Evolutionary conservation across 2,888 invertebrate genomes (phyloP).

Genomic region (Physocephala rufipes): DNA sequence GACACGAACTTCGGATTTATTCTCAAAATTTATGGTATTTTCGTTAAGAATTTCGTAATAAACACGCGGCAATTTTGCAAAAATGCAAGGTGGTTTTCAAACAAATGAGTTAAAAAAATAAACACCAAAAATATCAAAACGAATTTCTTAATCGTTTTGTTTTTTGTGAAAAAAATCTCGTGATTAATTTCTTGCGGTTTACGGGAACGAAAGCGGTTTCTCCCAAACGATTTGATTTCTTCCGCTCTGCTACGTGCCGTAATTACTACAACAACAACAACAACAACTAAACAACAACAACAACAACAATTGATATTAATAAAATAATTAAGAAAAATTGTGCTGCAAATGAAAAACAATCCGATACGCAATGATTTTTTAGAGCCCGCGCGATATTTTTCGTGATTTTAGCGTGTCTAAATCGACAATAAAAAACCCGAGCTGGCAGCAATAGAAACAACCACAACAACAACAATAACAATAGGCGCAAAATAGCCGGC

Average conservation of each 20-base stretch:
- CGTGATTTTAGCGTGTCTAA: constrained; percentile 10
- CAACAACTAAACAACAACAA: neutral
- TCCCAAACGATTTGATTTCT: neutral
- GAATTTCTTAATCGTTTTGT: neutral
- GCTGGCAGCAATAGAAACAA: too few species aligned
- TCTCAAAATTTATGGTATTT: neutral
- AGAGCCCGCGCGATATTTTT: neutral
- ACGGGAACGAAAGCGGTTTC: neutral
- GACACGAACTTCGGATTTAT: constrained; percentile 13
- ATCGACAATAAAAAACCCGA: too few species aligned
- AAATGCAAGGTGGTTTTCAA: too few species aligned
- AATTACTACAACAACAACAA: neutral
- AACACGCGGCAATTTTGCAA: neutral
- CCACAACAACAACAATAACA: neutral
- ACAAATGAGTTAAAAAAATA: too few species aligned
- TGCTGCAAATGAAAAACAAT: neutral
- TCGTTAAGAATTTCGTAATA: constrained; percentile 14
- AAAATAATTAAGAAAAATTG: neutral
- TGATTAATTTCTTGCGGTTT: neutral
- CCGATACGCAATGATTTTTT: neutral
- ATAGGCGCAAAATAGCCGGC: neutral
- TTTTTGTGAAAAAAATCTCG: neutral
- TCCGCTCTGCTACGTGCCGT: neutral
- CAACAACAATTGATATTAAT: neutral
- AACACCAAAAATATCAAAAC: neutral